Evolutionary conservation across 2,113 vertebrate species (phyloP), one percentile per base, ranked within the genome.

Genomic region (Nanorana parkeri): DNA sequence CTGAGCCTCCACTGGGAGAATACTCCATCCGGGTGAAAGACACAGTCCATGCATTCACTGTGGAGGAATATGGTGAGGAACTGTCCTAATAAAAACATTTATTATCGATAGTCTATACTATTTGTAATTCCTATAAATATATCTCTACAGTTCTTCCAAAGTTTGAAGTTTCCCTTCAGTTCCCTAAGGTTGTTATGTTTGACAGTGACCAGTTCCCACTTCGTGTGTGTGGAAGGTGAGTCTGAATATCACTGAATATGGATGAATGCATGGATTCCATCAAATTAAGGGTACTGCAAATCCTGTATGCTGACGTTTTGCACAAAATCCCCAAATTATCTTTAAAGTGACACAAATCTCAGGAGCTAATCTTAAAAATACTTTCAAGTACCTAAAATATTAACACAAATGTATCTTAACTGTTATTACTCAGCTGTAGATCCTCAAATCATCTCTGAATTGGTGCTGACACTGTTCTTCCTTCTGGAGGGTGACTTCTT

Each of bases 111-210:
- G 32, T 32, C 32, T 36, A 36, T 7, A 36, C 4, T 7, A 36
- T 36, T 5, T 7, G 5, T 36, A 7, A 3, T 36, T 36, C 8
- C 32, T 36, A 36, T 51, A n/a, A 15, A 74, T 68, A 26, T 84
- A 68, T 83, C 61, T 61, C 66, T 24, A 60, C 78, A 87, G 88
- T 86, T 24, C 72, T 87, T 29, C 88, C 88, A 56, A 90, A 88
- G 65, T 90, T 89, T 85, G 89, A 88, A n/a, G 86, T 90, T 26
- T 87, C 66, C 55, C 85, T 90, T 61, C 85, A 85, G 83, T 84
- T 88, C 83, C 89, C 88, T 52, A 80, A 63, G 21, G 84, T 86
- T 65, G 80, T 89, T 65, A 83, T 86, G 21, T 69, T 88, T 51
- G 26, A 85, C 71, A 86, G 86, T 52, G 79, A 90, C 6, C 83